Evolutionary conservation across 2,797 vertebrate species (phyloP).

Genomic region (Chiropotes sagulatus): DNA sequence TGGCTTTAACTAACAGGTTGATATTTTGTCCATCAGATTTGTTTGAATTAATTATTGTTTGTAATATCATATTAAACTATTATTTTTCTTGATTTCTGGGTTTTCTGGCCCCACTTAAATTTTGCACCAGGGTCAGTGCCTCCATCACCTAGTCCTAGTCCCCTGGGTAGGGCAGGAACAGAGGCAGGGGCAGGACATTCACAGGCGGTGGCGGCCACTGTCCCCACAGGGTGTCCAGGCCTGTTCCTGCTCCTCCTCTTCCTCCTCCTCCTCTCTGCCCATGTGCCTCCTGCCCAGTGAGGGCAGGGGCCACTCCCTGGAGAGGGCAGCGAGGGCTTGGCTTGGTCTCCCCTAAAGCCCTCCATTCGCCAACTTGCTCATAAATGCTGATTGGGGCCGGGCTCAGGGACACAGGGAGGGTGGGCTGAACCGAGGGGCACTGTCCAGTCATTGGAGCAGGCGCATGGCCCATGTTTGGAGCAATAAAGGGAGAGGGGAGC

Average conservation of each 20-base stretch:
- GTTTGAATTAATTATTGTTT: background rate
- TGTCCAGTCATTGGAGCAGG: background rate
- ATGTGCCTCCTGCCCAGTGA: background rate
- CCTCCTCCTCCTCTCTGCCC: background rate
- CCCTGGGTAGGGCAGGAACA: background rate
- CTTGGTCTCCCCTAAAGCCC: background rate
- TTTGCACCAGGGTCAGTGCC: background rate
- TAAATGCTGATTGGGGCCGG: background rate
- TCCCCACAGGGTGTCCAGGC: background rate
- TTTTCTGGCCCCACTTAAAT: background rate
- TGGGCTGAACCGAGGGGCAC: background rate
- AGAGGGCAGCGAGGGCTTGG: background rate
- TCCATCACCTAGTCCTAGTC: accelerated
- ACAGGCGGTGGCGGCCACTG: background rate
- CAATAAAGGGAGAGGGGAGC: background rate
- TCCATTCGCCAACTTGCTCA: accelerated
- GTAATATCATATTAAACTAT: background rate
- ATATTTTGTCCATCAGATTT: background rate
- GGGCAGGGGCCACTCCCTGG: background rate
- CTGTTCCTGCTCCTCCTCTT: background rate
- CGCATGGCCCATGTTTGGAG: background rate
- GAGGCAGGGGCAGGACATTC: no score
- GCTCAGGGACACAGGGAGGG: background rate
- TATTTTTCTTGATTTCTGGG: background rate
- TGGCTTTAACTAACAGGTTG: background rate